A percentile compares a stretch with the other conserved stretches of the same genome.
Conservation (phyloP, 2,113 vertebrate genomes). For the Clarias gariepinus region DNA sequence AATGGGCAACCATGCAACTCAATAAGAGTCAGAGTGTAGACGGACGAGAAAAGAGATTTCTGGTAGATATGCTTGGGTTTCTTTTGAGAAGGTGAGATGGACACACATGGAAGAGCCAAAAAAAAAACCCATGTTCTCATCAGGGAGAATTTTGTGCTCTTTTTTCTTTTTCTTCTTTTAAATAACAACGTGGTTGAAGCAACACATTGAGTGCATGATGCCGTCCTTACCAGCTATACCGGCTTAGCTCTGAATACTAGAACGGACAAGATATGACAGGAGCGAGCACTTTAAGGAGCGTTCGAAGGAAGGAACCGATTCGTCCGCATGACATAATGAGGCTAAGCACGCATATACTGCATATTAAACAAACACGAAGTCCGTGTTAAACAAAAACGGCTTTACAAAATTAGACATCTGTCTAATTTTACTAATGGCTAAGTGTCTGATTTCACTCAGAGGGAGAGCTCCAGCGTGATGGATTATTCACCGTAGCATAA, state of each 20-base stretch:
- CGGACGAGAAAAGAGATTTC: not conserved
- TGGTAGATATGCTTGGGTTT: not conserved
- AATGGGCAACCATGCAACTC: conserved; percentile 37
- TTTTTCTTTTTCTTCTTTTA: not conserved
- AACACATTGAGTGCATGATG: not conserved
- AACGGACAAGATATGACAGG: not conserved
- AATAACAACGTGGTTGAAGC: not conserved
- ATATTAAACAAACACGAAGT: conserved; percentile 14
- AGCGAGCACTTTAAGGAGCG: not conserved
- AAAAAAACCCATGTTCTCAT: not conserved
- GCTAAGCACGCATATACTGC: not conserved
- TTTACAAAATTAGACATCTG: conserved; percentile 29
- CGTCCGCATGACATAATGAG: conserved; percentile 18
- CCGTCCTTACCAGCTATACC: not conserved
- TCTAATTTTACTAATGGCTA: conserved; percentile 28
- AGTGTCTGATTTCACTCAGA: conserved; percentile 36
- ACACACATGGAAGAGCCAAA: not conserved
- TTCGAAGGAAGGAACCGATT: not conserved
- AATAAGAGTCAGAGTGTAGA: conserved; percentile 23
- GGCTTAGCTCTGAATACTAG: not conserved
- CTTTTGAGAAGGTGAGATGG: not conserved
- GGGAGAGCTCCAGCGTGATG: conserved; percentile 22
- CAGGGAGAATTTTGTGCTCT: not conserved
- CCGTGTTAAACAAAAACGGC: not conserved
- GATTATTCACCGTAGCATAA: conserved; percentile 35